Base-by-base conservation (phyloP, 1,140 invertebrate genomes). In the Periplaneta americana region DNA sequence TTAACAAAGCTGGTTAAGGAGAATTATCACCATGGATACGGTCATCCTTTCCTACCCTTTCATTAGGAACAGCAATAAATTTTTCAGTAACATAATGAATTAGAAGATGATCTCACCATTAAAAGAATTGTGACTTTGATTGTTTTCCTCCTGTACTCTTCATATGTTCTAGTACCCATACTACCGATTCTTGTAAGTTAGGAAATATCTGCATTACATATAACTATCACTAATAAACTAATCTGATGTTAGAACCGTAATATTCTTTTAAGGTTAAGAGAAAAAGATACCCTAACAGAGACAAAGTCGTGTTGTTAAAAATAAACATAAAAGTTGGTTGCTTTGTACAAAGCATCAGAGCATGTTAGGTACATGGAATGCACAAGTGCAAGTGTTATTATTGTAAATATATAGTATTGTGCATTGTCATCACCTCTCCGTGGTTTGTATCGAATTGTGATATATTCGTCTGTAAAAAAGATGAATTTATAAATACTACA, bases 401-500 rank as follows among this genome's bases (percentile, higher is more conserved):
- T n/a, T 66, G 48, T n/a, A 78, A 75, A 75, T 31, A 11, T 28
- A 15, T 31, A 22, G 33, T 78, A 36, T 78, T 34, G 15, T 76
- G 33, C 31, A 34, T 15, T 76, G 22, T 78, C 34, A 78, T 78
- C 76, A 95, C 94, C 94, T 95, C 93, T 91, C 87, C 91, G 91
- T 87, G 92, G 92, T 91, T 95, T 96, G 93, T 97, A 97, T 90
- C 94, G 94, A 87, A 97, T 92, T 86, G 94, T 96, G 88, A 96
- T 92, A 92, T 93, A 96, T 91, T 96, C 95, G 90, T 95, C 95
- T 96, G 94, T 81, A 93, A 92, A 90, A 90, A 87, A 81, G 18
- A 36, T 79, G 34, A n/a, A 36, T 37, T 35, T 8, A n/a, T 66
- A 79, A 57, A 35, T 57, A 75, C 28, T 32, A 22, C 18, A 15